Base-by-base conservation (phyloP, 2,888 invertebrate species). In the Bimastos eiseni region DNA sequence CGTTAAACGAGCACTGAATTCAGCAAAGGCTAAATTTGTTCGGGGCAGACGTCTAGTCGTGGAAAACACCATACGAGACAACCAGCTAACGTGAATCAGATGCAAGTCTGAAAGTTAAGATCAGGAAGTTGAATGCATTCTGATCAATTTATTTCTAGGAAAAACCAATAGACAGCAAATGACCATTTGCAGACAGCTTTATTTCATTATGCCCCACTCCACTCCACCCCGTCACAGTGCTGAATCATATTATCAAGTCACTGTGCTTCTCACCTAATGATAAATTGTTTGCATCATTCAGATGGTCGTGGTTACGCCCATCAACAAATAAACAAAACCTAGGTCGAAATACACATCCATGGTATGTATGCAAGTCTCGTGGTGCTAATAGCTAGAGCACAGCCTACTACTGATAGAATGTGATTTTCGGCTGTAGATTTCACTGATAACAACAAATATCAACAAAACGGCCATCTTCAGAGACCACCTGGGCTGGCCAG, bases 301-400 rank as follows among this genome's bases (percentile, higher is more conserved):
- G 70, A 70, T 70, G 70, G 70, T 70, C 30, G 8, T 70, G 70
- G 70, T 70, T 70, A 70, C 8, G 70, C 70, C 70, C 70, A n/a
- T 70, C 70, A 70, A 70, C 70, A 70, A 70, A 70, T 70, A 70
- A 70, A 70, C 30, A 70, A 70, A 70, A 70, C 70, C 30, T n/a
- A n/a, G 70, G 70, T 70, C n/a, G n/a, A 49, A 70, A 70, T 70
- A 70, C 70, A 70, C 70, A 70, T 70, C n/a, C 70, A 70, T 70
- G 30, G 70, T 49, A 49, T 49, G 24, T n/a, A n/a, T n/a, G n/a
- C n/a, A n/a, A n/a, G n/a, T n/a, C 49, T 24, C 21, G 49, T 49
- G 1, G 49, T 70, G 70, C 8, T 70, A 70, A 70, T 70, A 70
- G 70, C 70, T 70, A 70, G 30, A n/a, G 70, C n/a, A n/a, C 70